Conservation (phyloP, 2,888 invertebrate genomes). For the Notodonta dromedarius region DNA sequence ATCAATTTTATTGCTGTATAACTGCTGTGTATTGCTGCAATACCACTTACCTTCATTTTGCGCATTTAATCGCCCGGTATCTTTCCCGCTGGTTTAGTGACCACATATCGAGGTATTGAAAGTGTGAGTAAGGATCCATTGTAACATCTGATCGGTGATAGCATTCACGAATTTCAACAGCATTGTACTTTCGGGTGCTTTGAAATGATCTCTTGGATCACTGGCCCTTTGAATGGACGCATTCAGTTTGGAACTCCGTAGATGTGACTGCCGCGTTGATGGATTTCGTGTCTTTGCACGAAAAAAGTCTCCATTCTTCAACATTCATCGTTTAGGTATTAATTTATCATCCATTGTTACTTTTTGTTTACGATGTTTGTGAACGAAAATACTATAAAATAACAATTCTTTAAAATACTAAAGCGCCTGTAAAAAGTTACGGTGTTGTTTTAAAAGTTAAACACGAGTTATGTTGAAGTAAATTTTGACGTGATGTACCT, state of each 20-base stretch:
- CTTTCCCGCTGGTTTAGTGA: constrained; percentile 15
- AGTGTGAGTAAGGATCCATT: constrained; percentile 41
- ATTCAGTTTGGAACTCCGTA: constrained; percentile 46
- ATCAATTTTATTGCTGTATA: too few relatives aligned
- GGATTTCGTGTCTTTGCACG: constrained; percentile 26
- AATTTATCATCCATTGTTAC: constrained; percentile 14
- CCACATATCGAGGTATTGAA: constrained; percentile 47
- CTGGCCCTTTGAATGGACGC: constrained; percentile 50
- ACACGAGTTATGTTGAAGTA: too few relatives aligned
- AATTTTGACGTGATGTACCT: too few relatives aligned
- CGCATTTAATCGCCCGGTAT: neutral
- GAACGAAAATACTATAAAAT: neutral
- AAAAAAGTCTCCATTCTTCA: constrained; percentile 1
- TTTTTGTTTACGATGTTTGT: constrained; percentile 2
- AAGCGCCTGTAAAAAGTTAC: too few relatives aligned
- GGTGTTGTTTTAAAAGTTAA: too few relatives aligned
- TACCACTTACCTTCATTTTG: too few relatives aligned
- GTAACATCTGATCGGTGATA: constrained; percentile 59
- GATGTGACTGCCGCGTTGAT: constrained; percentile 51
- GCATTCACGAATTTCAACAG: constrained; percentile 64
- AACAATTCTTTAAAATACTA: neutral
- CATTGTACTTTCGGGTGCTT: constrained; percentile 58
- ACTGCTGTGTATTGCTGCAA: too few relatives aligned
- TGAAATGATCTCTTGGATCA: constrained; percentile 45
- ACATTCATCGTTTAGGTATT: neutral